phyloP scores from a whole-genome alignment of 2,113 vertebrate genomes.

The Myotis davidii region DNA sequence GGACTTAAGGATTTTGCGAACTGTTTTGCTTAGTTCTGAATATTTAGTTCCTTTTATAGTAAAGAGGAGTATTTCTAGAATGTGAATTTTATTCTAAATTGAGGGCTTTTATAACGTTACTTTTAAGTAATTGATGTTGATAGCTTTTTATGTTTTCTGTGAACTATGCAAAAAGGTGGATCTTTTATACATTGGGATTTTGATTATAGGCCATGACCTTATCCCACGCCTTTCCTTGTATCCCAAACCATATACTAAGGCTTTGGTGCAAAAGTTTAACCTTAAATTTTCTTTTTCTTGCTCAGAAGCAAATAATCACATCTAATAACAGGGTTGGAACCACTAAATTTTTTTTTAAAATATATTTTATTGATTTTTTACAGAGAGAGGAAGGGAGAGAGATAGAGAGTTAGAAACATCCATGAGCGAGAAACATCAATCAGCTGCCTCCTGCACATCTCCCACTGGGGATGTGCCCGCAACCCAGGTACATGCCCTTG shows the following conservation, averaged over 20 bases:
- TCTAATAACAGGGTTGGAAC: neutral
- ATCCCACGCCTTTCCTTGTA: neutral
- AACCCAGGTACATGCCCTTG: too few species aligned
- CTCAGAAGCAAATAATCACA: constrained; percentile 34
- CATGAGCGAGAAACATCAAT: too few species aligned
- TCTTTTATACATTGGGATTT: constrained; percentile 5
- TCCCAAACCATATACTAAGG: neutral
- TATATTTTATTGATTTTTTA: too few species aligned
- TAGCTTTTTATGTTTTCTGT: constrained; percentile 27
- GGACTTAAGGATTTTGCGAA: neutral
- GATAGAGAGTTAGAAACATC: too few species aligned
- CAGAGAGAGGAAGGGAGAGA: too few species aligned
- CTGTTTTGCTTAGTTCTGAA: constrained; percentile 23
- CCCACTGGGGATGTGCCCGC: too few species aligned
- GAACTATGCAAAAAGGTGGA: neutral
- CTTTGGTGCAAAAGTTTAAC: neutral
- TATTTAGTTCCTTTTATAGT: constrained; percentile 28
- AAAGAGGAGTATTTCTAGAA: neutral
- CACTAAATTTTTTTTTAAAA: neutral
- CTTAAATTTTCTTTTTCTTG: neutral
- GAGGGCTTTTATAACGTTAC: neutral
- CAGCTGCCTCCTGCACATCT: too few species aligned
- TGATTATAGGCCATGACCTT: neutral
- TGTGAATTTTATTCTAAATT: constrained; percentile 4
- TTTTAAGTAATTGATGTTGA: neutral